Evolutionary conservation across 2,888 invertebrate species (phyloP), one percentile per base, ranked within the genome.

Genomic region (Dendrolimus houi): DNA sequence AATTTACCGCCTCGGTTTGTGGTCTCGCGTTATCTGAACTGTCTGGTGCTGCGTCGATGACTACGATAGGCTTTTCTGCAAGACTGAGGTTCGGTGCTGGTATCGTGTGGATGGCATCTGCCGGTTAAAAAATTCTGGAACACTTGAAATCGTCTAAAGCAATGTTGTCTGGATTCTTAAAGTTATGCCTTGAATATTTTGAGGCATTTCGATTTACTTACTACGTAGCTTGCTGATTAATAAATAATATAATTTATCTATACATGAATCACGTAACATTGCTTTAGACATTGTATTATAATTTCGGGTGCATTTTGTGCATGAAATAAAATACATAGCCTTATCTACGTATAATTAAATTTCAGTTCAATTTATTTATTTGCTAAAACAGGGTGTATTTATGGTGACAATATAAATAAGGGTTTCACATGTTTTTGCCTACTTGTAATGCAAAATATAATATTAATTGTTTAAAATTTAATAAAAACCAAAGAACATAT

Each of bases 31-130:
- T 68, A n/a, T 58, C 52, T 17, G 60, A 60, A 58, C 60, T 67
- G 13, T 66, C 69, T 1, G 78, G 67, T 0, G 73, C 60, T 0
- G 73, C 60, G 13, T 90, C 89, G 13, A 84, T 77, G 56, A 92
- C 89, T 1, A 92, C 82, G 40, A 91, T 92, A 0, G 94, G 94
- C 69, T 92, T 94, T 75, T 94, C 94, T 1, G 93, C 92, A 8
- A 93, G 91, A 65, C 94, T 94, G 56, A 96, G 88, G 87, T 96
- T 96, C 9, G 96, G 96, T 40, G 96, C 96, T 72, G 96, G 96
- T 64, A 96, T 96, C 9, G 96, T 96, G 82, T 96, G 96, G 75
- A 96, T 96, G 2, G 96, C 96, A 67, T 95, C 95, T 91, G 83
- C 64, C 61, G 79, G 81, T 83, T 77, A 83, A 59, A 79, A 64